Evolutionary conservation across 2,888 invertebrate genomes (phyloP), one percentile per base, ranked within the genome.

Genomic region (Ganaspis brasiliensis): DNA sequence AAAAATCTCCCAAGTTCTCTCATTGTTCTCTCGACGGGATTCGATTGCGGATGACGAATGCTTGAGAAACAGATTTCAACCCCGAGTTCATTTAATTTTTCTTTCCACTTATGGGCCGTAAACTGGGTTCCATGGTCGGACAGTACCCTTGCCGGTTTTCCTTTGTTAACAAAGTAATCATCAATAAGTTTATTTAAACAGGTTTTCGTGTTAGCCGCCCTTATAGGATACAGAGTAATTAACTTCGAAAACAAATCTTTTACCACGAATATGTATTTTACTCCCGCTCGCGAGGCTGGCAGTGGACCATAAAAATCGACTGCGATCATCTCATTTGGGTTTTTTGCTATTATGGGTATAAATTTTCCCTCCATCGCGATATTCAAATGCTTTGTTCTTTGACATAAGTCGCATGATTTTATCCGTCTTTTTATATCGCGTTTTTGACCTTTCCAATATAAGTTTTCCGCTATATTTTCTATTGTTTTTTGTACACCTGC

Each of bases 381-480:
- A 10, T n/a, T 59, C 9, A 35, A 4, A 1, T 9, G 35, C 31
- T 59, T 59, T 0, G 35, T 59, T 35, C 59, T 2, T 26, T 45
- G 45, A n/a, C 45, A 45, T 3, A 45, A 14, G 14, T 45, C 45
- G 45, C 45, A 45, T 12, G 45, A 12, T 14, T 45, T 45, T 12
- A 45, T 10, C 2, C 45, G 10, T n/a, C n/a, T 14, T 14, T 45
- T 45, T 12, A 14, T 45, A 45, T 45, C 45, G 12, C 14, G 10
- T 45, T 45, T 45, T 14, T 45, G 45, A 45, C n/a, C n/a, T 45
- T 45, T 45, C 45, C 45, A 45, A 45, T 45, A 45, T 14, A 45
- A 45, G 12, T 45, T 45, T 45, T 45, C 14, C 1, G 4, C 12
- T 45, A 45, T 45, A n/a, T 12, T 12, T 45, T 45, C 4, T 45